Base-by-base conservation (phyloP, 2,888 invertebrate species). In the Dolomedes plantarius region DNA sequence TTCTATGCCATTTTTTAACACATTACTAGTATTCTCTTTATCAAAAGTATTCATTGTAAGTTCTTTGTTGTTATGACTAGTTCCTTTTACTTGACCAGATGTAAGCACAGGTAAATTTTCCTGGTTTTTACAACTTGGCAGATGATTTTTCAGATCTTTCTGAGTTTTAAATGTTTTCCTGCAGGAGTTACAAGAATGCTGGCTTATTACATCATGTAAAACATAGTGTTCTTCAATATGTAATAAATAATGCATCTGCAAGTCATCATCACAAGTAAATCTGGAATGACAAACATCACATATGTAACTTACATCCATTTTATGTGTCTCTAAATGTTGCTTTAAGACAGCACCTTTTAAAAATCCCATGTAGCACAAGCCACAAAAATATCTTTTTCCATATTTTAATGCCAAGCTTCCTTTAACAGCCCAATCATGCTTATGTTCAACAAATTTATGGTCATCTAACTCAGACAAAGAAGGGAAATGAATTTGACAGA, bases 201-300 rank as follows among this genome's bases (percentile, higher is more conserved):
- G 56, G 23, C 23, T 56, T 19, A 56, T 56, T 5, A 56, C 56
- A 56, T 56, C 23, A 56, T 56, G 23, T 56, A 56, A 56, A 23
- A 56, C 23, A 56, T 56, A 56, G 23, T 56, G 56, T 23, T 56
- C 56, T 56, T 56, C 56, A 23, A 56, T 56, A 56, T 56, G 56
- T 11, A 16, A 23, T 11, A 56, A 23, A 56, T 56, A 56, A 23
- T 56, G 56, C 23, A 1, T 23, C 23, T 56, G 56, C 2, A 56
- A 23, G 6, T 56, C 56, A 56, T 23, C 23, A 23, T 56, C 56
- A 56, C 6, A 6, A n/a, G 23, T 1, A 23, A 23, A 56, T 1
- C 23, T 56, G 5, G 16, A 3, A 23, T 23, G 19, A 16, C 56
- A 56, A 5, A 56, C 56, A 56, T 56, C 56, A 56, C 56, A 56